These are phyloP conservation scores for Mesorhabditis belari DNA, from an alignment of 2,888 invertebrate genomes.

Conservation along the genomic window DNA sequence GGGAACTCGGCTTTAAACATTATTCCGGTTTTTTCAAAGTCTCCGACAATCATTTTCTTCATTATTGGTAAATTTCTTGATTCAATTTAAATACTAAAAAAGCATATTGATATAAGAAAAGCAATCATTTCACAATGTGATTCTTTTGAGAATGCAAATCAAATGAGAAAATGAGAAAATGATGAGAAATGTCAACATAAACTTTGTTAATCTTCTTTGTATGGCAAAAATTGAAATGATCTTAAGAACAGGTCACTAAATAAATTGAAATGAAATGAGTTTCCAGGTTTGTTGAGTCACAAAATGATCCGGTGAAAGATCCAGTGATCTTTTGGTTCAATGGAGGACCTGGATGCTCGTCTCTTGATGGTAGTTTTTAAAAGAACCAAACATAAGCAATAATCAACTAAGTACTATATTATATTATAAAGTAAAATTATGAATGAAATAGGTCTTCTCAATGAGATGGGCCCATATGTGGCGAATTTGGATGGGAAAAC, in stretches of 20 bases:
- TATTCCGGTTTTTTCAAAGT: slow-evolving; percentile 53
- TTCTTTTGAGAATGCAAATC: no score
- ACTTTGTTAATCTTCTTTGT: no score
- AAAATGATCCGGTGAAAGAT: slow-evolving; percentile 37
- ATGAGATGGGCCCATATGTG: slow-evolving; percentile 58
- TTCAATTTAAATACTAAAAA: no score
- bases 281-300: slow-evolving; percentile 49
- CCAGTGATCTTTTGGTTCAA: slow-evolving; percentile 51
- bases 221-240: no score
- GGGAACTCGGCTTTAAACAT: slow-evolving; percentile 46
- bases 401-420: no score
- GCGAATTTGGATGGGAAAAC: slow-evolving; percentile 48
- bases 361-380: slow-evolving; percentile 1
- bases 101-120: no score
- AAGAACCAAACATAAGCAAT: not conserved
- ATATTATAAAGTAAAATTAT: no score
- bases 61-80: slow-evolving; percentile 55
- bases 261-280: no score
- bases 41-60: slow-evolving; percentile 54
- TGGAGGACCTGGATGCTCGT: slow-evolving; percentile 11
- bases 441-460: slow-evolving; percentile 55
- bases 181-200: no score
- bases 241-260: no score
- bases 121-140: no score
- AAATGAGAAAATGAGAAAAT: no score